Base-by-base conservation (phyloP, 2,888 invertebrate genomes). In the Gymnocheta viridis region DNA sequence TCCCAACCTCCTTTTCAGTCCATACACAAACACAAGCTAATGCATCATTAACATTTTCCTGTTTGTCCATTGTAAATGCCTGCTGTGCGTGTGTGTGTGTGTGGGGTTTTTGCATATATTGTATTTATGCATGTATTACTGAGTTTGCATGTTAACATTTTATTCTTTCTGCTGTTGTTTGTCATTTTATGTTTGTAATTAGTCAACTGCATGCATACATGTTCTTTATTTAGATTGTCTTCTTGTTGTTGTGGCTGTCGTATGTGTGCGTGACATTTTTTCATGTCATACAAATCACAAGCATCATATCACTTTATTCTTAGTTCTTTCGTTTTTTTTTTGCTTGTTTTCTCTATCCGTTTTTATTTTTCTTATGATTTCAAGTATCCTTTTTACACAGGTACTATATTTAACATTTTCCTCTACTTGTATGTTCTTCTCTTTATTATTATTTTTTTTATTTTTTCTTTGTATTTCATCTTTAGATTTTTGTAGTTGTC, bases 141-240 rank as follows among this genome's bases (percentile, higher is more conserved):
- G 27, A 35, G 22, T 38, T 51, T 66, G 58, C 77, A 67, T 77
- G 56, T 35, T 41, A 47, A 49, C 47, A 38, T 67, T 32, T 41
- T 38, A 62, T 54, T 62, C 49, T 60, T 70, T 70, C 32, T 56
- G 62, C 62, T 82, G 56, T 44, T 81, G 73, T 76, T 83, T 81
- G 84, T 84, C 81, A 78, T 84, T 77, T 84, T 81, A 84, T 81
- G 81, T 81, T 84, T 62, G 84, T 81, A 84, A 84, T 84, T 84
- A 84, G 84, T 84, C 84, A 77, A 81, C 60, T 84, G 81, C 81
- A 81, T 77, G 76, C 73, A 84, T 67, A 51, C 62, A 73, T 73
- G 44, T 35, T 35, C 70, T 54, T 41, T 70, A 70, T 70, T 72
- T 64, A 72, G 27, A 79, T 79, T 72, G 70, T 64, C 72, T 72